Conservation (phyloP, 2,113 vertebrate species). For the Vombatus ursinus region DNA sequence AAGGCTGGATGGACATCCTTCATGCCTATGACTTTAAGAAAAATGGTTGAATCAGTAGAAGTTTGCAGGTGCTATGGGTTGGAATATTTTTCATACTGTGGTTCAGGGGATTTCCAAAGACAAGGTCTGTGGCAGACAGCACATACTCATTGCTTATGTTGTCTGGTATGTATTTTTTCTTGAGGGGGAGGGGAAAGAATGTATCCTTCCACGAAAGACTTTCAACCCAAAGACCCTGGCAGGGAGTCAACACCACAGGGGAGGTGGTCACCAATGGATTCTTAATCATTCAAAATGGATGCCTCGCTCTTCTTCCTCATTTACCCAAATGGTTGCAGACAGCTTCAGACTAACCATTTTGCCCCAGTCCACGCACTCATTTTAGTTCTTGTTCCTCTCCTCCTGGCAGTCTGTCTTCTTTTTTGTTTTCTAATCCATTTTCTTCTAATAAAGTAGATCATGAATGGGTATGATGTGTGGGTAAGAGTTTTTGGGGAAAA, state of each 20-base stretch:
- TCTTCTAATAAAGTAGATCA: not conserved
- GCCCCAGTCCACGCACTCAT: not conserved
- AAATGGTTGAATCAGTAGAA: conserved; percentile 50
- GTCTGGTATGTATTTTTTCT: conserved; percentile 63
- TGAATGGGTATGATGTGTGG: not conserved
- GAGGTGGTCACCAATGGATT: not conserved
- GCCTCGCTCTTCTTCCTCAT: not conserved
- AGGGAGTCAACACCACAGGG: conserved; percentile 9
- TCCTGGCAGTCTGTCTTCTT: not conserved
- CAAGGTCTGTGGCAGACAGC: conserved; percentile 63
- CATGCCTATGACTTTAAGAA: conserved; percentile 61
- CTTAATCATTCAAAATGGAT: not conserved
- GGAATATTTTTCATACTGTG: conserved; percentile 56
- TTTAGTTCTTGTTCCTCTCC: not conserved
- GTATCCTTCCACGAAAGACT: conserved; percentile 15
- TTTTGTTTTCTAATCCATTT: not conserved
- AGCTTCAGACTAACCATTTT: not conserved
- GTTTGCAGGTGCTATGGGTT: conserved; percentile 63
- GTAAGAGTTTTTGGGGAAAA: not conserved
- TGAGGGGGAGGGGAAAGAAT: not conserved
- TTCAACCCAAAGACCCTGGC: not conserved
- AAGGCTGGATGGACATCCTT: conserved; percentile 56
- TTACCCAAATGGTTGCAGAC: not conserved
- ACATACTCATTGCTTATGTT: conserved; percentile 40
- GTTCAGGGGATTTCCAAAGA: conserved; percentile 75